Base-by-base conservation (phyloP, 2,888 invertebrate species). In the Lissocephala sabroskyi region DNA sequence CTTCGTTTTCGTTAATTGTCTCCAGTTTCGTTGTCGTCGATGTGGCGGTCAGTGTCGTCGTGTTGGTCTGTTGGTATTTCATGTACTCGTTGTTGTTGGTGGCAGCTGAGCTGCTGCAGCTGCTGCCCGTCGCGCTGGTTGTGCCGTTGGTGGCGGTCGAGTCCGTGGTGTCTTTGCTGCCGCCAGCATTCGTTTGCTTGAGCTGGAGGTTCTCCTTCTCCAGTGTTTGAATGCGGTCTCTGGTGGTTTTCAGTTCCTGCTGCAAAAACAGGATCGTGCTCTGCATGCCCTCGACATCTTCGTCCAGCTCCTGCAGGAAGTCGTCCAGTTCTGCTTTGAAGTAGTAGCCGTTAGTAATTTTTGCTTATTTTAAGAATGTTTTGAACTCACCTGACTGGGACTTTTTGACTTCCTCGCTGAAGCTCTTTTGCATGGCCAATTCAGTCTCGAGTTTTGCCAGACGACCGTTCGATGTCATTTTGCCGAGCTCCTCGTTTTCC, bases 261-360 rank as follows among this genome's bases (percentile, higher is more conserved):
- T 98, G 97, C 52, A 98, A 87, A 85, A 94, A 94, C 84, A 95
- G 89, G 79, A 98, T 97, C 56, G 97, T 97, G 82, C 96, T 95
- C 87, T 98, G 98, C 96, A 98, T 96, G 16, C 97, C 97, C 85
- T 98, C 98, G 30, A 97, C 94, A 83, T 98, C 97, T 84, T 97
- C 97, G 80, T 98, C 98, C 57, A 98, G 85, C 83, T 98, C 98
- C 84, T 96, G 94, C 40, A 98, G 88, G 83, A 97, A 94, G 82
- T 97, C 96, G 81, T 98, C 98, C 76, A 97, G 85, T 85, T 98
- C 98, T 94, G 44, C 14, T 23, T 43, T 14, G 4, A 32, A 41
- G 16, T 26, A 26, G 39, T 35, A 26, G 9, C 11, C 2, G 9
- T 18, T 28, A 16, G 26, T 33, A 36, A 23, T 39, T 16, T 10